phyloP scores from a whole-genome alignment of 2,113 vertebrate genomes.

The Gnathonemus echidnorhynchus region DNA sequence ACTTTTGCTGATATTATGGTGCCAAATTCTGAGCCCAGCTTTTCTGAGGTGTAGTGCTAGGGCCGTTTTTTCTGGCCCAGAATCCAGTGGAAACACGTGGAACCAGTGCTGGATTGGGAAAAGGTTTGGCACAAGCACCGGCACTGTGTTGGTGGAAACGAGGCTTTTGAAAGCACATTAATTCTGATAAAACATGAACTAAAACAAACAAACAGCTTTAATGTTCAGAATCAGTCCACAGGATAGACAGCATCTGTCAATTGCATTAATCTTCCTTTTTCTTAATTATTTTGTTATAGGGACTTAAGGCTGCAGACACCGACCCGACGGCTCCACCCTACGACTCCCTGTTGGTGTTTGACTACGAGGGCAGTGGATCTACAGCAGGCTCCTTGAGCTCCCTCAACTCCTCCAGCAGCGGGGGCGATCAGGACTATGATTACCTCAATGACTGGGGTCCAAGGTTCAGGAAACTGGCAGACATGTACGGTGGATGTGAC shows the following conservation, averaged over 20 bases:
- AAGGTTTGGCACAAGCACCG: no score
- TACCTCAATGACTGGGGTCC: constrained; percentile 98
- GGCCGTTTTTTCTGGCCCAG: no score
- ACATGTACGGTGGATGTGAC: constrained; percentile 90
- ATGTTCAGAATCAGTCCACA: background rate
- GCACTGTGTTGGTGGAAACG: no score
- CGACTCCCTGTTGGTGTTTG: constrained; percentile 92
- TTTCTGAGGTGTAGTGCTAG: no score
- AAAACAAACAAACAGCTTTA: background rate
- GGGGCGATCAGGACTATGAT: constrained; percentile 95
- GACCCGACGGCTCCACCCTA: constrained; percentile 94
- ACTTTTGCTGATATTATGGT: no score
- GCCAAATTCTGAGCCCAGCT: no score
- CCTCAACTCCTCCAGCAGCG: constrained; percentile 88
- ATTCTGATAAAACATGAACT: background rate
- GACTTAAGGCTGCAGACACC: constrained; percentile 91
- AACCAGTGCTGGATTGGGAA: no score
- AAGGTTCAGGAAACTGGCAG: constrained; percentile 93
- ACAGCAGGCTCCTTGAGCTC: constrained; percentile 94
- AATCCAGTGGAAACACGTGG: no score
- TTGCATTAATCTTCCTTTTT: constrained; percentile 1
- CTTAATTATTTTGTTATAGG: constrained; percentile 54
- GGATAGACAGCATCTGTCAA: constrained; percentile 20
- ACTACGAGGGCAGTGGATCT: constrained; percentile 95
- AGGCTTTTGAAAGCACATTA: background rate